phyloP scores from a whole-genome alignment of 2,113 vertebrate genomes.

The Gallinago media region DNA sequence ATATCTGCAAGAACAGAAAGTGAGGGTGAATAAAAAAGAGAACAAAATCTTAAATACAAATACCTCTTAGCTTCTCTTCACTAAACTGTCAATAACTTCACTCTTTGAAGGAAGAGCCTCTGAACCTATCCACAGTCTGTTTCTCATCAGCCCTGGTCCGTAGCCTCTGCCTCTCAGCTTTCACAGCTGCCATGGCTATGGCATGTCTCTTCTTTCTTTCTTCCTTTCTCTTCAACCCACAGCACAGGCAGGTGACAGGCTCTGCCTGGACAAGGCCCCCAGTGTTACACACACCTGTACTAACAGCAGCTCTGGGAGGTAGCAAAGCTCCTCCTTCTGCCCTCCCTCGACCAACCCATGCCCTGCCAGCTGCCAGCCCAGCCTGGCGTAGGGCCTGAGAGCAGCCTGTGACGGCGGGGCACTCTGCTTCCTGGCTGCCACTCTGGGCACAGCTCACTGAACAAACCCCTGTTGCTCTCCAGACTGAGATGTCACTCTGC shows the following conservation, averaged over 20 bases:
- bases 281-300: fast-evolving
- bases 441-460: background rate
- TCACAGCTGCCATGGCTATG: background rate
- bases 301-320: background rate
- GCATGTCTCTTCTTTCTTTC: background rate
- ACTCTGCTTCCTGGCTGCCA: background rate
- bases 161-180: background rate
- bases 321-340: slow-evolving; percentile 45
- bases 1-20: background rate
- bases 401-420: background rate
- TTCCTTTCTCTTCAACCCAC: background rate
- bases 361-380: slow-evolving; percentile 6
- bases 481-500: background rate
- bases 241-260: background rate
- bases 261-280: background rate
- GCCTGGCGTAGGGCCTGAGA: background rate
- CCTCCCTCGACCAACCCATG: background rate
- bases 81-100: background rate
- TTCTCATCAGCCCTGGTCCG: background rate
- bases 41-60: background rate
- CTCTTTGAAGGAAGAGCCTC: background rate
- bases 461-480: fast-evolving
- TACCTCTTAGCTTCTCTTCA: slow-evolving; percentile 42
- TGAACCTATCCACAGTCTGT: background rate
- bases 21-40: background rate